Evolutionary conservation across 2,888 invertebrate genomes (phyloP).

Genomic region (Erebia ligea): DNA sequence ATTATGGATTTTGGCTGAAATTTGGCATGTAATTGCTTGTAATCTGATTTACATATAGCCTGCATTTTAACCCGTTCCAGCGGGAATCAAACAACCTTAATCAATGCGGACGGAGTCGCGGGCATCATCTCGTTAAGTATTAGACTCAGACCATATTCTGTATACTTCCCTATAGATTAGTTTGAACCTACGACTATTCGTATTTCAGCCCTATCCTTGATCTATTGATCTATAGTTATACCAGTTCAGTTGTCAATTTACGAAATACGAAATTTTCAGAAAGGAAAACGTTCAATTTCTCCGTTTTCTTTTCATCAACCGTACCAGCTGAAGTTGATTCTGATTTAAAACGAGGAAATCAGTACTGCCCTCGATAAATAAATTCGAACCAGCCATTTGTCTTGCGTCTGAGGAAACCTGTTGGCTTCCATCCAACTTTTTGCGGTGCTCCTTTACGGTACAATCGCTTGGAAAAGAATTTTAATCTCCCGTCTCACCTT

Average conservation of each 20-base stretch:
- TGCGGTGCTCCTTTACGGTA: conserved; percentile 54
- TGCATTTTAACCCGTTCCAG: no score
- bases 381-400: conserved; percentile 59
- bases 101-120: no score
- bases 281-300: neutral
- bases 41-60: no score
- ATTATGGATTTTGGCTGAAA: no score
- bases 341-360: conserved; percentile 45
- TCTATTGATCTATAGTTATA: neutral
- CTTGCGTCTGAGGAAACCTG: conserved; percentile 64
- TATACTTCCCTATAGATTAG: no score
- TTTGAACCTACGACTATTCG: no score
- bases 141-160: no score
- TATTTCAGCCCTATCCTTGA: no score
- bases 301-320: neutral
- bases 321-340: conserved; percentile 11
- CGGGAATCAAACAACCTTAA: no score
- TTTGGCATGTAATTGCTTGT: no score
- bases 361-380: conserved; percentile 66
- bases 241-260: neutral
- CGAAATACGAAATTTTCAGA: neutral
- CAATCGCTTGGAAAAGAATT: conserved; percentile 61
- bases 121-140: no score
- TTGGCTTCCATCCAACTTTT: conserved; percentile 64
- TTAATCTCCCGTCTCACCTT: conserved; percentile 57